Base-by-base conservation (phyloP, 1,140 invertebrate genomes). In the Drosophila lacertosa region DNA sequence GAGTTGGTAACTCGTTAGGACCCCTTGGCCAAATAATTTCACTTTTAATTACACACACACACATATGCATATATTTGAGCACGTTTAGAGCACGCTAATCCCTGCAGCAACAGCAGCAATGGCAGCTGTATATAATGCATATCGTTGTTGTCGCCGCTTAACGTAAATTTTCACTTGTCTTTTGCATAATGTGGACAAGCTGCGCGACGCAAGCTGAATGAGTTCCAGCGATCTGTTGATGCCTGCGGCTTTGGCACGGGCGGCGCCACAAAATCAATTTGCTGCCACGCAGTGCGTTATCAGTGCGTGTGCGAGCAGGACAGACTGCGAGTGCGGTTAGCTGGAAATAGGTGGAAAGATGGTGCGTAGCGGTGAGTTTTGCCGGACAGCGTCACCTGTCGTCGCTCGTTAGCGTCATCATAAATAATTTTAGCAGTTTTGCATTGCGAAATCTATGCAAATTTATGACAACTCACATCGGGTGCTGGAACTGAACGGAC, bases 221-320 rank as follows among this genome's bases (percentile, higher is more conserved):
- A 35, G 33, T 35, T 35, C 4, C 64, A n/a, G 26, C 44, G 26
- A 40, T 63, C 22, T 15, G 50, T 20, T 35, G 39, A 13, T 59
- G 75, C 70, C 74, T 64, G 64, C 24, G 64, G 76, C 63, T 26
- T 50, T 65, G 71, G 65, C 80, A 84, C 82, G 70, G 82, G 82
- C 82, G 81, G 81, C 82, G 81, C 82, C 81, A 80, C 67, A 75
- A 88, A 86, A 88, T 86, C 81, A 86, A 86, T 86, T 86, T 82
- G 33, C 70, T 47, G 77, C 77, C 77, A 86, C 82, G 81, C 81
- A 84, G 26, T 62, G 79, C 60, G 79, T 82, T 77, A 82, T 82
- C 79, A 82, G 69, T 54, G 64, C 62, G 51, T 57, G 42, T 55
- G 40, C 42, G 33, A 59, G 64, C 35, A 11, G 18, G 47, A 40